Base-by-base conservation (phyloP, 2,888 invertebrate genomes). In the Hoplodrina ambigua region DNA sequence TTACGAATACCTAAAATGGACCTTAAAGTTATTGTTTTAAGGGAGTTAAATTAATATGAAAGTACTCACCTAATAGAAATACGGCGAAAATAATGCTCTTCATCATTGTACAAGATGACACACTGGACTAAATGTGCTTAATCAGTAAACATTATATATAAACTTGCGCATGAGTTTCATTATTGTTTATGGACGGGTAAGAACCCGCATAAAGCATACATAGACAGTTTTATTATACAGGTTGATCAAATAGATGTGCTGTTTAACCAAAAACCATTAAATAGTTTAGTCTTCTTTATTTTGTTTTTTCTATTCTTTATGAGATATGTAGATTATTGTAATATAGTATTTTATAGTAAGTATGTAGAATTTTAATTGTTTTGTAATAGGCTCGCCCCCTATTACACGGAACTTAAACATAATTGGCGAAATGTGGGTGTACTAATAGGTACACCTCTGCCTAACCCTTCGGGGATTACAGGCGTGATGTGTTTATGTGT, bases 161-260 rank as follows among this genome's bases (percentile, higher is more conserved):
- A 66, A 80, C 17, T 17, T 33, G 56, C 25, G 15, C 25, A 8
- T 8, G 8, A 37, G 8, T 37, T 13, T 44, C 6, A 30, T 37
- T 33, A 10, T 56, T 71, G 75, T 71, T 71, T 71, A 75, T 76
- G 74, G 80, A 37, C 59, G 74, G 80, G 49, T 33, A 67, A 50
- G 41, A 54, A 73, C 66, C 46, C 37, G 20, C 50, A 52, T 65
- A 54, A 37, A 65, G 70, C 30, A 37, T 53, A 59, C 17, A 46
- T 37, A 59, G 46, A 25, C 61, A 78, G 11, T 59, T 63, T 71
- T 52, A 41, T 15, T 60, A 76, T 79, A 76, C 80, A 76, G 62
- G 66, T 15, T 63, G 75, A 37, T 37, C 8, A 8, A 8, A 37
- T 8, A 37, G 8, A 37, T 37, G 37, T 8, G 6, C 8, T 37